Conservation (phyloP, 2,888 invertebrate genomes). For the Parnassius mnemosyne region DNA sequence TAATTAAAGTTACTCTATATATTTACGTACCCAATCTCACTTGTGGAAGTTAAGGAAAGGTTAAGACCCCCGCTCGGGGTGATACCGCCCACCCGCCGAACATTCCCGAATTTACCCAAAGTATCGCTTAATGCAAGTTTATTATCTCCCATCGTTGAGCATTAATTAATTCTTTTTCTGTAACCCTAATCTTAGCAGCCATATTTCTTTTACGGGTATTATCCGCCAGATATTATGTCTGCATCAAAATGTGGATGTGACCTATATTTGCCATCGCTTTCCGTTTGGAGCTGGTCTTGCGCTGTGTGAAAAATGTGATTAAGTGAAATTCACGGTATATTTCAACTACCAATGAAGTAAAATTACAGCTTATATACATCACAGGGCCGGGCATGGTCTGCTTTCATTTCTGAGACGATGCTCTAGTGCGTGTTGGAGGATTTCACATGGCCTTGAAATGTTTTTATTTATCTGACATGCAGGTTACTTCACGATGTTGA, state of each 20-base stretch:
- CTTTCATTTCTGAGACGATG: too few relatives aligned
- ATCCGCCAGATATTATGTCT: background rate
- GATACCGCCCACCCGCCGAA: constrained; percentile 40
- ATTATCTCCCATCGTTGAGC: constrained; percentile 68
- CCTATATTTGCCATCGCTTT: background rate
- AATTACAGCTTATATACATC: too few relatives aligned
- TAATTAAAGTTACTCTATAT: constrained; percentile 76
- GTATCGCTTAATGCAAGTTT: constrained; percentile 77
- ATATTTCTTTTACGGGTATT: constrained; percentile 21
- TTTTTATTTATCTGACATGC: too few relatives aligned
- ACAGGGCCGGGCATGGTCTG: too few relatives aligned
- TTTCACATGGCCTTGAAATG: too few relatives aligned
- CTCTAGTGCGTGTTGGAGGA: too few relatives aligned
- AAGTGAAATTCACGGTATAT: too few relatives aligned
- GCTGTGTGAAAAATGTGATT: too few relatives aligned
- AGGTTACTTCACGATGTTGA: too few relatives aligned
- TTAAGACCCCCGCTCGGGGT: constrained; percentile 47
- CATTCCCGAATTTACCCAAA: constrained; percentile 72
- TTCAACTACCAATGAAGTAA: too few relatives aligned
- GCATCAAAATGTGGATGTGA: background rate
- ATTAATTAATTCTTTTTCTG: constrained; percentile 66
- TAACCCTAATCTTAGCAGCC: constrained; percentile 32
- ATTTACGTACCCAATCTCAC: constrained; percentile 75
- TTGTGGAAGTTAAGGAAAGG: constrained; percentile 75
- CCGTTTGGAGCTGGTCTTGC: too few relatives aligned